Conservation (phyloP, 2,888 invertebrate species). For the Apeira syringaria region DNA sequence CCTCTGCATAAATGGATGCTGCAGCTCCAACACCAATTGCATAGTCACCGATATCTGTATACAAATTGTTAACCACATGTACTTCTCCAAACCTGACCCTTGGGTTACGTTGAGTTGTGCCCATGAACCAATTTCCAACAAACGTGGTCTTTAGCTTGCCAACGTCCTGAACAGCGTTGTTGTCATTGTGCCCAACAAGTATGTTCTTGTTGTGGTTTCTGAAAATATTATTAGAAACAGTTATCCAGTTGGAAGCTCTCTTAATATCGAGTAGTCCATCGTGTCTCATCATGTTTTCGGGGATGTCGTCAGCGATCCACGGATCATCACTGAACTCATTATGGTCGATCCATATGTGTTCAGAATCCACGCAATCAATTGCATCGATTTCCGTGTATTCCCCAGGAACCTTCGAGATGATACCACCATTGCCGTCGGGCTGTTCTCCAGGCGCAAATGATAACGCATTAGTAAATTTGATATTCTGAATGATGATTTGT, state of each 20-base stretch:
- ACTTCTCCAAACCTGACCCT: constrained; percentile 20
- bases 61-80: constrained; percentile 23
- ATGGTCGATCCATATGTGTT: constrained; percentile 5
- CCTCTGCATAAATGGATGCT: constrained; percentile 11
- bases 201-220: constrained; percentile 22
- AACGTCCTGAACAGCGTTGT: constrained; percentile 10
- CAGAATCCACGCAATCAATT: constrained; percentile 3
- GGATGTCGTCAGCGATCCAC: no score
- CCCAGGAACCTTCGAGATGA: constrained; percentile 9
- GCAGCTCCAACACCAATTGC: constrained; percentile 15
- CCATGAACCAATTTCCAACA: constrained; percentile 24
- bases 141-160: constrained; percentile 21
- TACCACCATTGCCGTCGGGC: constrained; percentile 26
- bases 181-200: constrained; percentile 18
- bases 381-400: constrained; percentile 16
- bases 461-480: constrained; percentile 21
- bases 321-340: no score
- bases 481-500: constrained; percentile 20
- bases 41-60: constrained; percentile 13
- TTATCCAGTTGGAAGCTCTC: constrained; percentile 16
- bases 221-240: constrained; percentile 25
- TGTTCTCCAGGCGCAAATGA: constrained; percentile 22
- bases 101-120: constrained; percentile 20
- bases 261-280: constrained; percentile 23
- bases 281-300: constrained; percentile 3